A percentile compares a stretch with the other conserved stretches of the same genome.
phyloP scores from a whole-genome alignment of 2,113 vertebrate species.

The Myotis lucifugus region DNA sequence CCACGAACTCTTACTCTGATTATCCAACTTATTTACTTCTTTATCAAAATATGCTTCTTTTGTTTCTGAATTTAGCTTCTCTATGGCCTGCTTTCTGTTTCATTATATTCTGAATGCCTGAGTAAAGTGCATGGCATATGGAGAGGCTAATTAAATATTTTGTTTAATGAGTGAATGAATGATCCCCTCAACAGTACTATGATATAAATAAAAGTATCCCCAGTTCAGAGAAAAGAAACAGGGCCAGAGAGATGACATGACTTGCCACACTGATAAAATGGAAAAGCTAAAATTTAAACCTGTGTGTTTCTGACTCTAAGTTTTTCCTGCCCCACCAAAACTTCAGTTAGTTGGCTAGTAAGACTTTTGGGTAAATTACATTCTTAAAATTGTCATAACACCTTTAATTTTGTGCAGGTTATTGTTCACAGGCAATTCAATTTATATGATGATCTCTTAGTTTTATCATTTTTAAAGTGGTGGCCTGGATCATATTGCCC shows the following conservation, averaged over 20 bases:
- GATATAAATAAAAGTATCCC: neutral
- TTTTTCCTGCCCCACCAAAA: neutral
- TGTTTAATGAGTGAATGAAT: neutral
- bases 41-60: neutral
- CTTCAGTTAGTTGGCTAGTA: neutral
- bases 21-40: neutral
- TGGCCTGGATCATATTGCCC: neutral
- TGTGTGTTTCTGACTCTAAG: neutral
- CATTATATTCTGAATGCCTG: no score
- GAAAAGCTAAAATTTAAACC: neutral
- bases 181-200: neutral
- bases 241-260: neutral
- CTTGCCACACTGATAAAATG: neutral
- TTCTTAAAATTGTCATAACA: neutral
- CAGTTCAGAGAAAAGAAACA: neutral
- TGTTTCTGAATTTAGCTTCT: neutral
- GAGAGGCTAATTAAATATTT: neutral
- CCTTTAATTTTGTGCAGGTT: neutral
- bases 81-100: neutral
- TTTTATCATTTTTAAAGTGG: neutral
- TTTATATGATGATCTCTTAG: neutral
- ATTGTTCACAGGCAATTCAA: neutral
- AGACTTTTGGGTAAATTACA: neutral
- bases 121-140: neutral
- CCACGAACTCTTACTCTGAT: neutral